Base-by-base conservation (phyloP, 2,888 invertebrate species). In the Diploptera punctata region DNA sequence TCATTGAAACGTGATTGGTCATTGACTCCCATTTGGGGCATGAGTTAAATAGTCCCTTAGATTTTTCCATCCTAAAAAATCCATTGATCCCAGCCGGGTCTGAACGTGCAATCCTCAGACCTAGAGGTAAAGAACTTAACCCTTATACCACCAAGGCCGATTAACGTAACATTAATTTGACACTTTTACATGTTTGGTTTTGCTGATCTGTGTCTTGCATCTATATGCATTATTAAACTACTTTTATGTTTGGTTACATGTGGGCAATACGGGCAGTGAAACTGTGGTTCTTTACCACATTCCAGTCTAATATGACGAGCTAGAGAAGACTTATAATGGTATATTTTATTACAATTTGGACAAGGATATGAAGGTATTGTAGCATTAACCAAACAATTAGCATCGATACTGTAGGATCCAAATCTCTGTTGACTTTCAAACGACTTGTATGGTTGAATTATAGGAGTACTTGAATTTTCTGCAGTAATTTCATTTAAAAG, bases 241-340 rank as follows among this genome's bases (percentile, higher is more conserved):
- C 71, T 71, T 18, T 71, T 71, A 52, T 71, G 71, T 60, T 74
- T 74, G 4, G 71, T 71, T 43, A 61, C 43, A 54, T 74, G 71
- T 9, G 71, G 65, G 47, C 71, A 74, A 19, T 70, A 70, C 13
- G 74, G 76, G 26, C 76, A 76, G 13, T 68, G 54, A 67, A 74
- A 75, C 43, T 74, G 75, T 0, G 78, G 79, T 52, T 74, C 75
- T 65, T 75, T 75, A 21, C 77, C 76, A 52, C 77, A 77, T 61
- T 77, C 79, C 24, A 72, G 70, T 18, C 68, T 68, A 16, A 72
- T 68, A 31, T 75, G 75, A 1, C 73, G 71, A n/a, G 62, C 67
- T 26, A 71, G 65, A 16, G 68, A 75, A 3, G 73, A 73, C 21
- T 75, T 73, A 33, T 73, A 67, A 33, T 54, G 61, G 60, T 73